phyloP scores from a whole-genome alignment of 2,113 vertebrate genomes.

The Corythoichthys haematopterus region DNA sequence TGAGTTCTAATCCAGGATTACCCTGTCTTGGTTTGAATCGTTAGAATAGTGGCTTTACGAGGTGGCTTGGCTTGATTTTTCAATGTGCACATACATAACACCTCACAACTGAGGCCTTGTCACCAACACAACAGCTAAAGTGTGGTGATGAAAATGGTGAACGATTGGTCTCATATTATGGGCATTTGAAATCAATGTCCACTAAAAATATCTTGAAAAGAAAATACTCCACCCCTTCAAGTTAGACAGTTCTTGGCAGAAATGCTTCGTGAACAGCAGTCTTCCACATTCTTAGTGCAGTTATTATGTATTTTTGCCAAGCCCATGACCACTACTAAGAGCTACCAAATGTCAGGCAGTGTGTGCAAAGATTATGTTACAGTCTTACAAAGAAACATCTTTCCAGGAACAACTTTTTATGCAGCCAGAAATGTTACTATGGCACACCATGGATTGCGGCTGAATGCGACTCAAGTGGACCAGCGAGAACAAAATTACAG shows the following conservation, averaged over 20 bases:
- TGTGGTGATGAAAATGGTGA: constrained; percentile 29
- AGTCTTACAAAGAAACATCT: constrained; percentile 10
- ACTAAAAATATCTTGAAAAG: constrained; percentile 52
- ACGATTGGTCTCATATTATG: constrained; percentile 28
- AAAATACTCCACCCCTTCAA: constrained; percentile 50
- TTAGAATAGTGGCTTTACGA: constrained; percentile 20
- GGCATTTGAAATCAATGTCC: constrained; percentile 40
- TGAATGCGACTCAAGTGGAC: neutral
- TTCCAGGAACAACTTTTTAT: neutral
- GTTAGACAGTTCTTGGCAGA: constrained; percentile 31
- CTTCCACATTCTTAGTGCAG: constrained; percentile 29
- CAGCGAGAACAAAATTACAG: neutral
- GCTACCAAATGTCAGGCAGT: constrained; percentile 52
- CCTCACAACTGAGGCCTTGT: neutral
- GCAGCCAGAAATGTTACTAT: neutral
- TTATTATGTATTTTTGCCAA: constrained; percentile 39
- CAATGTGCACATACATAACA: constrained; percentile 23
- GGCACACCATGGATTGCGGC: neutral
- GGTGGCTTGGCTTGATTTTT: constrained; percentile 25
- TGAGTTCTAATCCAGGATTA: constrained; percentile 68
- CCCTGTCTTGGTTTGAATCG: constrained; percentile 34
- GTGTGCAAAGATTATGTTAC: constrained; percentile 4
- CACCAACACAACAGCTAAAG: constrained; percentile 19
- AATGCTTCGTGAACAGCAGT: constrained; percentile 48
- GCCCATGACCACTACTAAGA: constrained; percentile 49